These are phyloP conservation scores for Scolanthus callimorphus DNA, from an alignment of 92 coral and sea anemone genomes.

Conservation along the genomic window DNA sequence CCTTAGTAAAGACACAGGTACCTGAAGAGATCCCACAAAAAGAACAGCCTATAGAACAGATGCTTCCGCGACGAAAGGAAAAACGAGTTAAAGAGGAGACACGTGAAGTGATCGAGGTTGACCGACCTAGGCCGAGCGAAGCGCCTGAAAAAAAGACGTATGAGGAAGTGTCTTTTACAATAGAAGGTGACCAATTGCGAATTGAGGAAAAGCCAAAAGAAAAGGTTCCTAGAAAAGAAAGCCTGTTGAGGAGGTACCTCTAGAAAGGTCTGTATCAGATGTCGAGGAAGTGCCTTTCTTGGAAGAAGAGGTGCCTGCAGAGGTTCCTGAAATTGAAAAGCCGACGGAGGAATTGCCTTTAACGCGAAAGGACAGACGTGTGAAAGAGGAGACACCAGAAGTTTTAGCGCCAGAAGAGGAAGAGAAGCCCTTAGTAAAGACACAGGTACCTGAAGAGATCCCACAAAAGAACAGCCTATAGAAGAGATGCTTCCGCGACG, in stretches of 20 bases:
- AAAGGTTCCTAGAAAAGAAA: too few relatives aligned
- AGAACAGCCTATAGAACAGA: too few relatives aligned
- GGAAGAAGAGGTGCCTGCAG: not conserved
- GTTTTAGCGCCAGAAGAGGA: not conserved
- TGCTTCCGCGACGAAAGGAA: too few relatives aligned
- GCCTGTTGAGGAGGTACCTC: conserved; percentile 15
- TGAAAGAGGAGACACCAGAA: conserved; percentile 2
- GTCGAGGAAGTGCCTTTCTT: conserved; percentile 8
- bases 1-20: too few relatives aligned
- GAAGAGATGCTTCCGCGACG: not conserved
- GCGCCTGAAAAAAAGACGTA: too few relatives aligned
- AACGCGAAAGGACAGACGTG: not conserved
- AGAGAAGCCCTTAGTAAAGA: not conserved
- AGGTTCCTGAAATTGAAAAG: not conserved
- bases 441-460: not conserved
- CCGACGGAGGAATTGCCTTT: not conserved
- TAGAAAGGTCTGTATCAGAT: conserved; percentile 3
- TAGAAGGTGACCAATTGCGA: too few relatives aligned
- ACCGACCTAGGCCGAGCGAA: too few relatives aligned
- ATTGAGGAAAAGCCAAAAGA: too few relatives aligned
- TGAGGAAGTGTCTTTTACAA: too few relatives aligned
- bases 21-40: too few relatives aligned
- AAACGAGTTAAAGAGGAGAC: too few relatives aligned
- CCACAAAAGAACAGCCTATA: conserved; percentile 8
- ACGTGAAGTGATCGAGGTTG: too few relatives aligned